A percentile compares a stretch with the other conserved stretches of the same genome.
These are phyloP conservation scores for Shargacucullia verbasci DNA, from an alignment of 2,888 invertebrate genomes.

Conservation along the genomic window DNA sequence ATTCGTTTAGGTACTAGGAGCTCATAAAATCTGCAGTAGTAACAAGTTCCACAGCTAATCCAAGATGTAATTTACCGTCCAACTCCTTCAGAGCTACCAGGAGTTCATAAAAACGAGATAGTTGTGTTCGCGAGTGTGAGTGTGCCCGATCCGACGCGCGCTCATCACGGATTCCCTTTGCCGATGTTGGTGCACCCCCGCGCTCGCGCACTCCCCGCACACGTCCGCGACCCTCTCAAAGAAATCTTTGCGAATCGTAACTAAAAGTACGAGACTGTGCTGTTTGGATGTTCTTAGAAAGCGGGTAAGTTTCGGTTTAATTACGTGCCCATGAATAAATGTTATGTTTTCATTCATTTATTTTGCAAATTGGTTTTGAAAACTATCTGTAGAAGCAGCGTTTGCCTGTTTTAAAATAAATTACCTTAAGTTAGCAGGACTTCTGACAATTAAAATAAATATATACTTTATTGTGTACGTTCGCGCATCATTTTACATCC, in stretches of 20 bases:
- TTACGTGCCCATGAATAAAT: constrained; percentile 29
- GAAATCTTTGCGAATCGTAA: constrained; percentile 59
- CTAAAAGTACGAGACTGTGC: constrained; percentile 50
- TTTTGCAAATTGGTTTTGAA: too few species aligned
- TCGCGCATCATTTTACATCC: too few species aligned
- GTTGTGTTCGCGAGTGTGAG: constrained; percentile 43
- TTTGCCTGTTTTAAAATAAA: too few species aligned
- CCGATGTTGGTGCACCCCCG: constrained; percentile 42
- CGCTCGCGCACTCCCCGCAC: constrained; percentile 17
- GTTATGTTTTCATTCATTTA: background rate
- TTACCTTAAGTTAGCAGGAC: too few species aligned
- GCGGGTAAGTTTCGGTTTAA: constrained; percentile 49
- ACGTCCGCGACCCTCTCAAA: constrained; percentile 52
- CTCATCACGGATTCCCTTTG: constrained; percentile 80
- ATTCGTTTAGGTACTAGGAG: background rate
- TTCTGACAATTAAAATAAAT: too few species aligned
- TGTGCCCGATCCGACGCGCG: constrained; percentile 54
- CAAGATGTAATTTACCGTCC: constrained; percentile 15
- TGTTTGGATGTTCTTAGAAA: constrained; percentile 46
- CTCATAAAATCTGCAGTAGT: too few species aligned
- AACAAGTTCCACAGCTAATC: constrained; percentile 16
- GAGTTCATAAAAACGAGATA: constrained; percentile 48
- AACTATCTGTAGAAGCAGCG: too few species aligned
- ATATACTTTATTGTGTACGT: too few species aligned
- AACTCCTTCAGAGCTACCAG: constrained; percentile 49